Base-by-base conservation (phyloP, 2,797 vertebrate species). In the Acanthis flammea region DNA sequence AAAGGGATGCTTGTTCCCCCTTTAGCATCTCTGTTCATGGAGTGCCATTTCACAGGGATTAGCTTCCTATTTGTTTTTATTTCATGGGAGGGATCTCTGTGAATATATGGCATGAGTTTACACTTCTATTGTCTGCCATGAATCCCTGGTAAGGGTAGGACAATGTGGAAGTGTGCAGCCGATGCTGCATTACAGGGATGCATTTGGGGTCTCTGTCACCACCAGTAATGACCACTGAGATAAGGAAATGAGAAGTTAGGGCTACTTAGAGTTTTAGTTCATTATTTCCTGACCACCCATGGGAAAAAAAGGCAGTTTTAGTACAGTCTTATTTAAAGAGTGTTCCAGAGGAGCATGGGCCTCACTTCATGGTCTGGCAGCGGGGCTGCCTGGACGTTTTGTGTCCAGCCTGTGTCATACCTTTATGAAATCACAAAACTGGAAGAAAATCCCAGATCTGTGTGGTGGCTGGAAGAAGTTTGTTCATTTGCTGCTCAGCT, bases 311-410 rank as follows among this genome's bases (percentile, higher is more conserved):
- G 35, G 35, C 35, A 37, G 35, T 37, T 37, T 82, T 87, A 45
- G 39, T 53, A 3, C 33, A 57, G 21, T 76, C 92, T 76, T 65
- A 54, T 80, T 87, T 95, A 87, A 91, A 61, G 77, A 48, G 17
- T 87, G 51, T 91, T 92, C 92, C 86, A 82, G 71, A 88, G 41
- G 74, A 83, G 31, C 30, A 10, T 2, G 23, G 57, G 50, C 44
- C 53, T 67, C 0, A 1, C 45, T 57, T 91, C 19, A 18, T 0
- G 0, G 14, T 12, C 35, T 24, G 25, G 48, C 3, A 7, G 10
- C 6, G 16, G 25, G 4, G 22, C 7, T 92, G 66, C 25, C 25
- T 65, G n/a, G 67, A 71, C 2, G 0, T 73, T 93, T 62, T 82
- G 22, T 60, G 60, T 92, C 23, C 66, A 90, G 33, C 7, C n/a